Evolutionary conservation across 2,797 vertebrate species (phyloP).

Genomic region (Rhinogobio ventralis): DNA sequence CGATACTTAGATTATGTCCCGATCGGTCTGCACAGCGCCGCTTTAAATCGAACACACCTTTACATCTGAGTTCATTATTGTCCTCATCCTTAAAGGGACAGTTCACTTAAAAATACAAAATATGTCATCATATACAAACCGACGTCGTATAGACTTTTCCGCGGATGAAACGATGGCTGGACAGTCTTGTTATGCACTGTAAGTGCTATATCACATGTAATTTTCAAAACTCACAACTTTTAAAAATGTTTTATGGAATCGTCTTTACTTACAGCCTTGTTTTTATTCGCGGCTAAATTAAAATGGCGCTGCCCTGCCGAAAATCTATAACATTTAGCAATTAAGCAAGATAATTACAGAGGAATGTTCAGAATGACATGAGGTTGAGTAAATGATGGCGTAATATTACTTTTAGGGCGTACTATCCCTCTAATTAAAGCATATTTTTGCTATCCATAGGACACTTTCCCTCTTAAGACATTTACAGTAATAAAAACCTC

Average conservation of each 20-base stretch:
- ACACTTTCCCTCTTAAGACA: slow-evolving; percentile 34
- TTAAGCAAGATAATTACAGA: neutral
- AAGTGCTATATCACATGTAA: neutral
- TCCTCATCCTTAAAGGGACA: slow-evolving; percentile 19
- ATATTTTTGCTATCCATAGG: neutral
- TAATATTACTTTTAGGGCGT: neutral
- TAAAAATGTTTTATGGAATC: neutral
- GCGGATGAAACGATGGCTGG: neutral
- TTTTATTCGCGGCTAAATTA: neutral
- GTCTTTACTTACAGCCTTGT: neutral
- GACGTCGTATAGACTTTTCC: neutral
- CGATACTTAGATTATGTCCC: neutral
- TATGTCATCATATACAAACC: neutral
- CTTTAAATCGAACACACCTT: neutral
- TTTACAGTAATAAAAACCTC: slow-evolving; percentile 39
- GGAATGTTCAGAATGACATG: neutral
- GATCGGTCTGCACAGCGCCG: neutral
- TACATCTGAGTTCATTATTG: slow-evolving; percentile 4
- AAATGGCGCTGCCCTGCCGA: too few species aligned
- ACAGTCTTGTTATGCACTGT: neutral
- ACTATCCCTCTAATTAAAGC: slow-evolving; percentile 8
- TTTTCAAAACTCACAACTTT: neutral
- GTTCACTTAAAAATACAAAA: neutral
- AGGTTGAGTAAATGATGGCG: neutral
- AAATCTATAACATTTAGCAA: neutral